Evolutionary conservation across 2,797 vertebrate species (phyloP).

Genomic region (Strix occidentalis): DNA sequence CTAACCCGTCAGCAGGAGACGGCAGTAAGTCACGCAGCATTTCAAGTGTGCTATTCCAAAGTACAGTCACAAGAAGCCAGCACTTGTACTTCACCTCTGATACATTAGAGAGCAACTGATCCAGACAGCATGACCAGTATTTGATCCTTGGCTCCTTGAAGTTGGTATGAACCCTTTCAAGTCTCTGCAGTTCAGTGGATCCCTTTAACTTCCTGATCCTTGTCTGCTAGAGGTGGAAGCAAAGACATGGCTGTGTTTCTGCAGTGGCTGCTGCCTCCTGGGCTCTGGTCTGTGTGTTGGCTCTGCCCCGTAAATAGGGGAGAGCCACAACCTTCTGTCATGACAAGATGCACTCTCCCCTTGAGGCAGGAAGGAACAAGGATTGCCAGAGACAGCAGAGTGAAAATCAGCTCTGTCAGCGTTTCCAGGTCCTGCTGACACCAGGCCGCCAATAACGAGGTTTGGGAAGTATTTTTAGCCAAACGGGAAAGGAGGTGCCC

Average conservation of each 20-base stretch:
- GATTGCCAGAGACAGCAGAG: conserved; percentile 1
- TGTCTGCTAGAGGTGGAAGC: not conserved
- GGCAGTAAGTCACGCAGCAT: not conserved
- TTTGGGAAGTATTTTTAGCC: conserved; percentile 57
- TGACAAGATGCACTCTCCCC: not conserved
- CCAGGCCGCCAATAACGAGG: conserved; percentile 29
- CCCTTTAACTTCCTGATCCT: conserved; percentile 11
- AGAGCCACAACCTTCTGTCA: not conserved
- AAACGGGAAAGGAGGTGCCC: conserved; percentile 27
- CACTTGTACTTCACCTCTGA: conserved; percentile 20
- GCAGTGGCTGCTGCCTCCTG: not conserved
- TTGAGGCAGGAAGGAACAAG: not conserved
- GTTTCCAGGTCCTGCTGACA: conserved; percentile 32
- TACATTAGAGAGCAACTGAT: conserved; percentile 11
- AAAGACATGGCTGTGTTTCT: not conserved
- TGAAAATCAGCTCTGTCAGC: conserved; percentile 38
- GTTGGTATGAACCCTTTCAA: not conserved
- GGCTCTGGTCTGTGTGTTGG: not conserved
- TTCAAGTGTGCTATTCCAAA: conserved; percentile 6
- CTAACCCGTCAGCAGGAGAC: not conserved
- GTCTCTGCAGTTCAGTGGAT: not conserved
- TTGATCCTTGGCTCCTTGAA: conserved; percentile 5
- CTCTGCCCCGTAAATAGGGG: not conserved
- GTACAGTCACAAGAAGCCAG: not conserved
- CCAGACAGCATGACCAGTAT: not conserved